Evolutionary conservation across 2,797 vertebrate species (phyloP).

Genomic region (Phrynocephalus guinanensis): DNA sequence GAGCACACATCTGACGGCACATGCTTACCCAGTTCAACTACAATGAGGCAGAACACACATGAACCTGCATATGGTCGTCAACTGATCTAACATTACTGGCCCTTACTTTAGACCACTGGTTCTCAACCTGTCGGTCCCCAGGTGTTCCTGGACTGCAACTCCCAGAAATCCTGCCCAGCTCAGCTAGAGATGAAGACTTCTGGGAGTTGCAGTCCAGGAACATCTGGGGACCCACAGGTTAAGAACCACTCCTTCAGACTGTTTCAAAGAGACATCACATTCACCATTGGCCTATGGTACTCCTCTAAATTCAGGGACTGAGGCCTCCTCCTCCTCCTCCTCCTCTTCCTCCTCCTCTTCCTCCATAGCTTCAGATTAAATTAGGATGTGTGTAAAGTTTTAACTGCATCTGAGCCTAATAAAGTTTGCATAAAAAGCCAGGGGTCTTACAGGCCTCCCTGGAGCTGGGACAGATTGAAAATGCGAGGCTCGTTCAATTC

Average conservation of each 20-base stretch:
- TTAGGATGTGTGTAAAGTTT: conserved; percentile 20
- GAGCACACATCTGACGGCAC: neutral
- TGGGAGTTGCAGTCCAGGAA: too few species aligned
- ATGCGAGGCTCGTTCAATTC: conserved; percentile 46
- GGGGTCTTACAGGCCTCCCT: conserved; percentile 33
- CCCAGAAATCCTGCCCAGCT: too few species aligned
- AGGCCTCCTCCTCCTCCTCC: conserved; percentile 17
- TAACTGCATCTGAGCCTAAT: neutral
- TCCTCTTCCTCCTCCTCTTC: neutral
- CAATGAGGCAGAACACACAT: neutral
- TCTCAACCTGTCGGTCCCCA: too few species aligned
- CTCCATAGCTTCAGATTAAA: conserved; percentile 33
- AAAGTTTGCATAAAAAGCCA: conserved; percentile 39
- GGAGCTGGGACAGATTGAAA: conserved; percentile 25
- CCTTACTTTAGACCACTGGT: neutral
- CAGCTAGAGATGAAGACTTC: too few species aligned
- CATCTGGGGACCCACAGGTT: too few species aligned
- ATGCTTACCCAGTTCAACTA: neutral
- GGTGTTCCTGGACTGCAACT: too few species aligned
- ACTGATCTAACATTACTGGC: neutral
- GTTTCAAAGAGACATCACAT: neutral
- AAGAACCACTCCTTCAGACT: too few species aligned
- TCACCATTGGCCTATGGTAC: too few species aligned
- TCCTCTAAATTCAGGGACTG: neutral
- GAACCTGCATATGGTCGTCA: neutral